Conservation (phyloP, 2,888 invertebrate genomes). For the Morpho helenor region DNA sequence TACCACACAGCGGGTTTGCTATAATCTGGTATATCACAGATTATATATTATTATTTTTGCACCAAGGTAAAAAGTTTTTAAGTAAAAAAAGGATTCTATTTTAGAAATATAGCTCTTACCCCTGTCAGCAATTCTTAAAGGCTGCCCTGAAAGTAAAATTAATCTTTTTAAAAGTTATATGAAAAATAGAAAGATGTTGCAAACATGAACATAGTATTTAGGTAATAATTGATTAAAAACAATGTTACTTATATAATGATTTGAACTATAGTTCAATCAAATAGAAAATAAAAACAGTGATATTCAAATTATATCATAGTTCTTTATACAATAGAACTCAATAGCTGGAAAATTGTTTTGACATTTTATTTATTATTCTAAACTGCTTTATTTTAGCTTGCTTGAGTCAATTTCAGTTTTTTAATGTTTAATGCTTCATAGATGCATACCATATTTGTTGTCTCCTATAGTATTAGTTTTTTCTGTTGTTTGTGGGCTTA, state of each 20-base stretch:
- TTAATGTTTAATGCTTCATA: no score
- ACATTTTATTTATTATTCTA: no score
- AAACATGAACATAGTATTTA: no score
- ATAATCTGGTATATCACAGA: background rate
- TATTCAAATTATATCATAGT: no score
- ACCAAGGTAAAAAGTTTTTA: background rate
- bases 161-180: constrained; percentile 6
- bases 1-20: background rate
- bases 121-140: constrained; percentile 45
- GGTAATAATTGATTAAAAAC: background rate
- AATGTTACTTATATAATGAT: no score
- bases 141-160: constrained; percentile 33
- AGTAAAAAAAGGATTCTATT: background rate
- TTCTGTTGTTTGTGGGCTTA: background rate
- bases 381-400: no score
- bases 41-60: background rate
- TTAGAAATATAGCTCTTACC: constrained; percentile 33
- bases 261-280: no score
- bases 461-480: constrained; percentile 5
- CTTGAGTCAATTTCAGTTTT: no score
- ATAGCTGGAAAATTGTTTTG: no score
- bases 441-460: constrained; percentile 26
- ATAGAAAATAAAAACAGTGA: no score
- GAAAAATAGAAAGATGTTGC: background rate
- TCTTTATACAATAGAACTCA: no score